Evolutionary conservation across 2,113 vertebrate species (phyloP).

Genomic region (Synchiropus splendidus): DNA sequence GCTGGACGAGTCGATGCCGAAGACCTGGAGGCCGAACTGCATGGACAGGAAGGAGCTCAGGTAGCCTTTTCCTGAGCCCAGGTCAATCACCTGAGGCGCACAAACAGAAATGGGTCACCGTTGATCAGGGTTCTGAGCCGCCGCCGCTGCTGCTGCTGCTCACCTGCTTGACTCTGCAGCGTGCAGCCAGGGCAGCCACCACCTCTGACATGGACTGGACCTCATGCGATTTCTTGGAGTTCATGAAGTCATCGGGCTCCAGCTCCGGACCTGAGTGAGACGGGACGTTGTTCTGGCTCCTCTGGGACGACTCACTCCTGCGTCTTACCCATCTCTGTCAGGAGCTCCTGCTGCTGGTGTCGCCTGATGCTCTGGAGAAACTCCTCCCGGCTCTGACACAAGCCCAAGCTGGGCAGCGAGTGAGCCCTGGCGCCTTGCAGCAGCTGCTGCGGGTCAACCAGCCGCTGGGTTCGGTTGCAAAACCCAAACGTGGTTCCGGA

Average conservation of each 20-base stretch:
- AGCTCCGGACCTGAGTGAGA: conserved; percentile 46
- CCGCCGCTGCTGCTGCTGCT: not conserved
- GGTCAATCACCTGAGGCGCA: conserved; percentile 78
- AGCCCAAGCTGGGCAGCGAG: conserved; percentile 70
- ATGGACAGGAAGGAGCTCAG: conserved; percentile 90
- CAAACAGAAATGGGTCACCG: too few relatives aligned
- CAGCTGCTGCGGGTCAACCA: conserved; percentile 70
- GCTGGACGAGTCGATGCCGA: conserved; percentile 91
- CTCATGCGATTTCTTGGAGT: conserved; percentile 92
- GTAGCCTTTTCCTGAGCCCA: conserved; percentile 96
- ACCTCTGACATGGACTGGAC: conserved; percentile 87
- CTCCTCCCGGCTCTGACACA: conserved; percentile 72
- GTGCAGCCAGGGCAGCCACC: conserved; percentile 66
- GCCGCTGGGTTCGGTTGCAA: conserved; percentile 68
- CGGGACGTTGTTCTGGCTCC: too few relatives aligned
- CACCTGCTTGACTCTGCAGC: conserved; percentile 79
- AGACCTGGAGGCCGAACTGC: conserved; percentile 82
- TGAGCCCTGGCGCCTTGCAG: conserved; percentile 67
- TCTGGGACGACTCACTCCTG: too few relatives aligned
- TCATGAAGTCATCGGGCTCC: conserved; percentile 86
- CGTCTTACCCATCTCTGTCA: conserved; percentile 41
- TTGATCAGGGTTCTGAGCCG: too few relatives aligned
- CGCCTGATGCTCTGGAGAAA: conserved; percentile 62
- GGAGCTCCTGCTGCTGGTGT: conserved; percentile 23
- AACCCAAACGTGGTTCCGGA: conserved; percentile 68